Percentiles rank a stretch among this genome's conserved stretches.
Conservation (phyloP, 2,113 vertebrate genomes). For the Hucho hucho region DNA sequence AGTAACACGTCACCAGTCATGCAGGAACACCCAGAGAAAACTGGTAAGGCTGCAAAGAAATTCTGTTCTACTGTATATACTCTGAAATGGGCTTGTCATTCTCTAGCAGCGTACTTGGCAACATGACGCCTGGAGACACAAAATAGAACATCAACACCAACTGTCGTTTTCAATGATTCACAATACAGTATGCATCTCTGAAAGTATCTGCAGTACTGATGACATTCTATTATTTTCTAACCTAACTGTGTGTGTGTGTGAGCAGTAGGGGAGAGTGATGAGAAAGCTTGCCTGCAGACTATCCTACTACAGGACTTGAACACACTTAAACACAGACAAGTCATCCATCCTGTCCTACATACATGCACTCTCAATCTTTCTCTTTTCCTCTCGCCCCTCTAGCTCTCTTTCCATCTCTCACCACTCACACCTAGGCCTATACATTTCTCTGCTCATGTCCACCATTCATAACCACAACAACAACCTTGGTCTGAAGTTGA, state of each 20-base stretch:
- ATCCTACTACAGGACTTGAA: conserved; percentile 80
- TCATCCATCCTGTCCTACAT: conserved; percentile 85
- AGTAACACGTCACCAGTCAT: conserved; percentile 38
- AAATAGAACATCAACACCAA: background rate
- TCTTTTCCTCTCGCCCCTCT: too few species aligned
- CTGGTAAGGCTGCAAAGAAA: conserved; percentile 23
- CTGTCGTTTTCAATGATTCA: background rate
- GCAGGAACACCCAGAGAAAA: conserved; percentile 38
- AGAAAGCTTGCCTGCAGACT: conserved; percentile 56
- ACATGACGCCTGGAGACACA: background rate
- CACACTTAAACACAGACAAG: conserved; percentile 82
- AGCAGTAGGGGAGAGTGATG: too few species aligned
- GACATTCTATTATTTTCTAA: background rate
- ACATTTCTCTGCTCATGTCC: background rate
- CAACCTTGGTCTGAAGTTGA: conserved; percentile 81
- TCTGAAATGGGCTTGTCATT: background rate
- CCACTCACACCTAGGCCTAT: background rate
- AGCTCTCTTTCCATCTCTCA: too few species aligned
- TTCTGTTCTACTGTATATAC: too few species aligned
- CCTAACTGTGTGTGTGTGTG: too few species aligned
- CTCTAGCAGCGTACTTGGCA: background rate
- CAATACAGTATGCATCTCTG: background rate
- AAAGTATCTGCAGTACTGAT: background rate
- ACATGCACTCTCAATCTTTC: too few species aligned
- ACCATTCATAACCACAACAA: background rate